A percentile compares a stretch with the other conserved stretches of the same genome.
phyloP scores from a whole-genome alignment of 2,888 invertebrate genomes.

The Resseliella maxima region DNA sequence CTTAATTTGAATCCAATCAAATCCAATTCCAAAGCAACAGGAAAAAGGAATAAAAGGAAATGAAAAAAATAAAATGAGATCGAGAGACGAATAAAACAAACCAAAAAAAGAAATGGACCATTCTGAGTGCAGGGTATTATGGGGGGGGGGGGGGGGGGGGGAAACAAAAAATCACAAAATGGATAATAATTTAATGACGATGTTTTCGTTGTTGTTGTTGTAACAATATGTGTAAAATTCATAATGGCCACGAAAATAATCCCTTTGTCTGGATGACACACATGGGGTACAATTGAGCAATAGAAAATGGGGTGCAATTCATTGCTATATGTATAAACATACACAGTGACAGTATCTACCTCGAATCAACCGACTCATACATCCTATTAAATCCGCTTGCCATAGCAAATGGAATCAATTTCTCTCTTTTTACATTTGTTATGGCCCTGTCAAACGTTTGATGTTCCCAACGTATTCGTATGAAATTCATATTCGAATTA shows the following conservation, averaged over 20 bases:
- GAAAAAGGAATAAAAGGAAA: no score
- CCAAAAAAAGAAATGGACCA: background rate
- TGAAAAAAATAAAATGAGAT: background rate
- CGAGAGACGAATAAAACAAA: background rate
- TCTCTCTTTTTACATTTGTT: background rate
- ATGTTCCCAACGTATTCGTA: constrained; percentile 12
- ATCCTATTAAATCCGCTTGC: background rate
- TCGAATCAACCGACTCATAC: background rate
- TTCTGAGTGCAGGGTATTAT: background rate
- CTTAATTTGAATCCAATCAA: background rate
- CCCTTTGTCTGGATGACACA: background rate
- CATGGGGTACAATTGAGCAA: background rate
- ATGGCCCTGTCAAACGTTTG: background rate
- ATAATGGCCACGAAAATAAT: background rate
- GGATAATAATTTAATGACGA: constrained; percentile 52
- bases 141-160: no score
- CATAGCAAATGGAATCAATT: background rate
- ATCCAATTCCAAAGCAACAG: no score
- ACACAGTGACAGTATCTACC: background rate
- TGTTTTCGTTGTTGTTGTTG: background rate
- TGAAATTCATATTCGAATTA: background rate
- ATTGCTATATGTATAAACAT: background rate
- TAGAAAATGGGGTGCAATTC: background rate
- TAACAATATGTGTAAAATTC: constrained; percentile 29
- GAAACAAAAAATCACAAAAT: constrained; percentile 9